Conservation (phyloP, 2,888 invertebrate species). For the Blastobasis adustella region DNA sequence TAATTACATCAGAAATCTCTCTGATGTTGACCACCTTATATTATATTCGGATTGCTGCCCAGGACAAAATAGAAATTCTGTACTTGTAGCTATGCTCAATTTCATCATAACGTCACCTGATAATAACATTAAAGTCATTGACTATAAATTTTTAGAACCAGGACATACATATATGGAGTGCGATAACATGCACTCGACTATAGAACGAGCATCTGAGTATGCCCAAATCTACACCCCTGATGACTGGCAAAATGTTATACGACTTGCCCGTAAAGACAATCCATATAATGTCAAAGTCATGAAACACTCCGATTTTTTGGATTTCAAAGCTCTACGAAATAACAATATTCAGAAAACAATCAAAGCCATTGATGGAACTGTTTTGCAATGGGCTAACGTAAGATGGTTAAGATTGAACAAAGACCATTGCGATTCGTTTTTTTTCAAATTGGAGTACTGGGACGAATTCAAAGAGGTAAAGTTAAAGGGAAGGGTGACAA, state of each 20-base stretch:
- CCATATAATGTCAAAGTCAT: conserved; percentile 4
- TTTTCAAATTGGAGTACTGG: conserved; percentile 7
- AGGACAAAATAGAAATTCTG: conserved; percentile 10
- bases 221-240: conserved; percentile 11
- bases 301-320: conserved; percentile 5
- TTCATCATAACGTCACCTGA: conserved; percentile 3
- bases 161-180: too few species aligned
- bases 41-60: conserved; percentile 11
- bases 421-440: conserved; percentile 1
- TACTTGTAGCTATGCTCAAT: conserved; percentile 7
- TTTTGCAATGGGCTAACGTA: conserved; percentile 3
- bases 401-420: conserved; percentile 8
- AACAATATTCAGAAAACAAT: neutral
- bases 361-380: conserved; percentile 1
- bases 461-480: conserved; percentile 6
- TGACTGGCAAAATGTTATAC: conserved; percentile 10
- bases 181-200: too few species aligned
- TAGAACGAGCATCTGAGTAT: conserved; percentile 9
- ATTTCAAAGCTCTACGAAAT: conserved; percentile 4
- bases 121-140: conserved; percentile 1
- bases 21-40: conserved; percentile 7
- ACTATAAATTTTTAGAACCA: conserved; percentile 5
- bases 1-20: neutral
- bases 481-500: too few species aligned
- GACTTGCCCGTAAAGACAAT: conserved; percentile 2